Percentiles rank a stretch among this genome's conserved stretches.
Evolutionary conservation across 2,888 invertebrate species (phyloP).

Genomic region (Proisotoma minuta): DNA sequence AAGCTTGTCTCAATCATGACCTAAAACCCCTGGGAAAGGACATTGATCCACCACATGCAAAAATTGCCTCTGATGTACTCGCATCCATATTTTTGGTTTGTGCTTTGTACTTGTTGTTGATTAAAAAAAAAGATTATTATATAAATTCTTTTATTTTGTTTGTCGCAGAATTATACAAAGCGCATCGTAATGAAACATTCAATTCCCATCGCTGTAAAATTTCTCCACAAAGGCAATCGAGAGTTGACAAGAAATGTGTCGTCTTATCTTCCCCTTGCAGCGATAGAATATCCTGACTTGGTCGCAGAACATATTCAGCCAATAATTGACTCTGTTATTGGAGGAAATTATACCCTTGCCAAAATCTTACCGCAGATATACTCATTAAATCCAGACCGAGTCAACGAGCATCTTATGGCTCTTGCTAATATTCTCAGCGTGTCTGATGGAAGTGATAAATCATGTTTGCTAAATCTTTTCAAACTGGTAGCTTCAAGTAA

Average conservation of each 20-base stretch:
- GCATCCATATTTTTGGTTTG: slow-evolving; percentile 92
- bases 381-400: slow-evolving; percentile 76
- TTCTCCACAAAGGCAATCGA: slow-evolving; percentile 81
- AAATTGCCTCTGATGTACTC: slow-evolving; percentile 91
- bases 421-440: slow-evolving; percentile 73
- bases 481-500: slow-evolving; percentile 63
- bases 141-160: neutral
- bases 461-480: slow-evolving; percentile 76
- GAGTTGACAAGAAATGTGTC: slow-evolving; percentile 86
- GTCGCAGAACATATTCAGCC: slow-evolving; percentile 81
- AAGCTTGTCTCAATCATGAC: slow-evolving; percentile 83
- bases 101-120: too few relatives aligned
- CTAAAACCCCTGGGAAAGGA: slow-evolving; percentile 71
- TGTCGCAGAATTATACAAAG: slow-evolving; percentile 63
- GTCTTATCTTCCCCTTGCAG: slow-evolving; percentile 84
- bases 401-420: slow-evolving; percentile 77
- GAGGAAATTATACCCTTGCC: slow-evolving; percentile 81
- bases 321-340: slow-evolving; percentile 83
- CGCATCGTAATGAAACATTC: slow-evolving; percentile 73
- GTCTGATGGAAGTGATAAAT: slow-evolving; percentile 79
- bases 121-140: neutral
- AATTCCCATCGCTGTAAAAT: slow-evolving; percentile 84
- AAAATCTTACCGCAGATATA: slow-evolving; percentile 86
- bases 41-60: slow-evolving; percentile 91
- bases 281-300: slow-evolving; percentile 81